Base-by-base conservation (phyloP, 2,888 invertebrate genomes). In the Synergus umbraculus region DNA sequence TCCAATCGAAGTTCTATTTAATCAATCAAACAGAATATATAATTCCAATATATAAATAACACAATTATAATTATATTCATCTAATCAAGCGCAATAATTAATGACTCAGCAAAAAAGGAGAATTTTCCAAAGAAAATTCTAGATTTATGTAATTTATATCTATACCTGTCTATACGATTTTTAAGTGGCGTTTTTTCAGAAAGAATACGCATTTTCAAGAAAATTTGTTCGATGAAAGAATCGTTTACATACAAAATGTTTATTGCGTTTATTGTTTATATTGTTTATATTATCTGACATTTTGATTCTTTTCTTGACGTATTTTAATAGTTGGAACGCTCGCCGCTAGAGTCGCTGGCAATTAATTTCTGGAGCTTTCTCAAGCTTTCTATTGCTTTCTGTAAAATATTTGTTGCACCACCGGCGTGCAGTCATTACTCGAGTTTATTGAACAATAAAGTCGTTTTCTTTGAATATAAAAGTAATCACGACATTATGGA, bases 291-390 rank as follows among this genome's bases (percentile, higher is more conserved):
- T 22, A 22, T 22, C 22, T 22, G 22, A 22, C 29, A 29, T 29
- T 1, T 29, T 29, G 29, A 29, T 29, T 29, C 22, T 22, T 60
- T 10, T 12, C 8, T 22, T 22, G 18, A 10, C 18, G n/a, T 41
- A 43, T 37, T 66, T 60, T 10, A 60, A n/a, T 54, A 73, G 49
- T 73, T 49, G 3, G 7, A 49, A 3, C 9, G 29, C 1, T 54
- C 9, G 10, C 49, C 54, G 12, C 7, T 4, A 54, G 49, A n/a
- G 49, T 12, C 49, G 54, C 73, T 37, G 46, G 9, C 37, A 49
- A 54, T 9, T 29, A 73, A 41, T 73, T 54, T 73, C 73, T 73
- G n/a, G 54, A 73, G 22, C 22, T 54, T 66, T 66, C 66, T 66
- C 10, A 12, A 43, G 66, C 43, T 66, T 73, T 73, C 73, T 73